A percentile compares a stretch with the other conserved stretches of the same genome.
These are phyloP conservation scores for Eulithis prunata DNA, from an alignment of 2,888 invertebrate species.

Conservation along the genomic window DNA sequence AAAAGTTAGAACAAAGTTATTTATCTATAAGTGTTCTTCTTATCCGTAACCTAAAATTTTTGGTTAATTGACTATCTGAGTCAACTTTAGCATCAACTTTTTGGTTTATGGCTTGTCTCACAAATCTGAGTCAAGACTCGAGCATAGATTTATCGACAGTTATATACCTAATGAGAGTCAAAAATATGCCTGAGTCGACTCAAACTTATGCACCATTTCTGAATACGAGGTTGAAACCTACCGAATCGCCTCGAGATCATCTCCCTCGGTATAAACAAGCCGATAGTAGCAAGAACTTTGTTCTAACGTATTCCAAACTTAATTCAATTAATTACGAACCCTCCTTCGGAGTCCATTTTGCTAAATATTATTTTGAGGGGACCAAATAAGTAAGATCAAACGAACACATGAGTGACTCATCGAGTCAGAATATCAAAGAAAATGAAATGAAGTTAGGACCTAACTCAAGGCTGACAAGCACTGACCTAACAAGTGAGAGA, in stretches of 20 bases:
- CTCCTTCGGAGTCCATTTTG: constrained; percentile 69
- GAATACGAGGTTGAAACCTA: background rate
- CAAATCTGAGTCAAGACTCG: too few relatives aligned
- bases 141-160: too few relatives aligned
- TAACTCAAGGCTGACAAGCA: background rate
- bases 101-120: too few relatives aligned
- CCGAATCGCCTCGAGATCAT: constrained; percentile 59
- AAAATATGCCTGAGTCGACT: too few relatives aligned
- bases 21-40: background rate
- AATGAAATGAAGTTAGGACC: constrained; percentile 53
- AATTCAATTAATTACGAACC: constrained; percentile 81
- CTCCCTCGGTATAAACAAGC: constrained; percentile 78
- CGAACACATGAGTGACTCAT: constrained; percentile 54
- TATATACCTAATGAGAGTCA: too few relatives aligned
- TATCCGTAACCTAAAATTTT: too few relatives aligned
- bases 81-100: too few relatives aligned
- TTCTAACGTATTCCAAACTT: constrained; percentile 79
- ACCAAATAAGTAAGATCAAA: constrained; percentile 72
- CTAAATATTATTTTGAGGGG: constrained; percentile 78
- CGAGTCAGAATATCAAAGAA: constrained; percentile 50
- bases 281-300: constrained; percentile 76
- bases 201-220: too few relatives aligned
- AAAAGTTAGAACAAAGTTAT: background rate
- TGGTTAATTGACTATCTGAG: too few relatives aligned
- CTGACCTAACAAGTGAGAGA: background rate